Base-by-base conservation (phyloP, 35 echinoderm and acorn worm species). In the Heliocidaris erythrogramma region DNA sequence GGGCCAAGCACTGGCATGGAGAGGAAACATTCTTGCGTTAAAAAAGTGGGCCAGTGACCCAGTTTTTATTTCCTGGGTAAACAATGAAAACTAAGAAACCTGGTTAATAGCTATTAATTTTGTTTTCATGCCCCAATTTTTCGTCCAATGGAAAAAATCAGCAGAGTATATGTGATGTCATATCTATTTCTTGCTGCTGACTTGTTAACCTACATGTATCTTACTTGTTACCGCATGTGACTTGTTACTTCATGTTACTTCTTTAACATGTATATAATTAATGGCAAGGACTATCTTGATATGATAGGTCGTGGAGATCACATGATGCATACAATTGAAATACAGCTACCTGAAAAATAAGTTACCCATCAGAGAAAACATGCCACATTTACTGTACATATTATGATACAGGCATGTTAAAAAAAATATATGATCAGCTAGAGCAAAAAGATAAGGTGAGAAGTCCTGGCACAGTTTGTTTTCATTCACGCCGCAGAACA, bases 21-120 rank as follows among this genome's bases (percentile, higher is more conserved):
- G 65, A 78, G 65, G 65, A 78, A 78, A 78, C 21, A 78, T 78
- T 78, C 65, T 78, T 78, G 65, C 18, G 65, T 2, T 78, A 78
- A 78, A 69, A 69, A 78, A 78, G 65, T 78, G 65, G 65, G 65
- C 21, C 65, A 24, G 21, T 78, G 65, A 78, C 65, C 65, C 65
- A 78, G 65, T 78, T 78, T 78, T 78, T n/a, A 78, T 78, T 78
- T 78, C 65, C 65, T 78, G 65, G 65, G 65, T 78, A 78, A 78
- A 78, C 65, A 78, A 78, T 78, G 65, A 78, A 78, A 78, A 18
- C 65, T 78, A 78, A 78, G 65, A 78, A 78, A 78, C 65, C 65
- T 78, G 65, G 65, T 78, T 78, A 78, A 78, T 78, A 18, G 21
- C 18, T 78, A 78, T 27, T 78, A 78, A 78, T 78, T 78, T 78